Conservation (phyloP, 2,797 vertebrate genomes). For the Rhinophrynus dorsalis region DNA sequence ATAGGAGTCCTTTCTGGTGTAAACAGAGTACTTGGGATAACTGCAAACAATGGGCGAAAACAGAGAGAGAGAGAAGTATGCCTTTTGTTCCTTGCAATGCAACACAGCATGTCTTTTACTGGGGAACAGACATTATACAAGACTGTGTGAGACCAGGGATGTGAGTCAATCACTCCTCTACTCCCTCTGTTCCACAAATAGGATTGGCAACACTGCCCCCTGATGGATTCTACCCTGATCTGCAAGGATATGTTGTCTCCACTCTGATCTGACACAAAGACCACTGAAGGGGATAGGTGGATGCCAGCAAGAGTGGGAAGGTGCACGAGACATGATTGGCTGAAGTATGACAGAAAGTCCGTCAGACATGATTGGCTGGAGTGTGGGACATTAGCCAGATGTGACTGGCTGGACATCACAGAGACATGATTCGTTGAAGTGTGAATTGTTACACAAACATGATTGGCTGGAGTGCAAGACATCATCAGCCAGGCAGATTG, state of each 20-base stretch:
- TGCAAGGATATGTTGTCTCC: neutral
- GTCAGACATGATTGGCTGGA: too few relatives aligned
- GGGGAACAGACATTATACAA: slow-evolving; percentile 1
- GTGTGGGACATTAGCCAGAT: too few relatives aligned
- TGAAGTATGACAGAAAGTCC: too few relatives aligned
- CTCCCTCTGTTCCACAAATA: neutral
- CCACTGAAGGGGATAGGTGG: too few relatives aligned
- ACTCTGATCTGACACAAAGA: too few relatives aligned
- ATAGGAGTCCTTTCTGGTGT: neutral
- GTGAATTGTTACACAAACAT: too few relatives aligned
- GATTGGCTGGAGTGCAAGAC: too few relatives aligned
- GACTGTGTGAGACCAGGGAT: neutral
- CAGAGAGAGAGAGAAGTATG: neutral
- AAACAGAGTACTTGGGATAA: neutral
- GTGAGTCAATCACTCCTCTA: neutral
- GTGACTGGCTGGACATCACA: too few relatives aligned
- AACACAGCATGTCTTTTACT: neutral
- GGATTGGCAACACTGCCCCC: neutral
- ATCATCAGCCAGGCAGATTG: too few relatives aligned
- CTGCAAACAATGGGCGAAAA: slow-evolving; percentile 8
- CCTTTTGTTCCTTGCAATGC: slow-evolving; percentile 8
- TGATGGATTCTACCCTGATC: neutral
- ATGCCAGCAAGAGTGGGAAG: too few relatives aligned
- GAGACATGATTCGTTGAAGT: too few relatives aligned
- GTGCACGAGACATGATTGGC: too few relatives aligned